Conservation (phyloP, 1,140 invertebrate genomes). For the Oncopodura yosiiana region DNA sequence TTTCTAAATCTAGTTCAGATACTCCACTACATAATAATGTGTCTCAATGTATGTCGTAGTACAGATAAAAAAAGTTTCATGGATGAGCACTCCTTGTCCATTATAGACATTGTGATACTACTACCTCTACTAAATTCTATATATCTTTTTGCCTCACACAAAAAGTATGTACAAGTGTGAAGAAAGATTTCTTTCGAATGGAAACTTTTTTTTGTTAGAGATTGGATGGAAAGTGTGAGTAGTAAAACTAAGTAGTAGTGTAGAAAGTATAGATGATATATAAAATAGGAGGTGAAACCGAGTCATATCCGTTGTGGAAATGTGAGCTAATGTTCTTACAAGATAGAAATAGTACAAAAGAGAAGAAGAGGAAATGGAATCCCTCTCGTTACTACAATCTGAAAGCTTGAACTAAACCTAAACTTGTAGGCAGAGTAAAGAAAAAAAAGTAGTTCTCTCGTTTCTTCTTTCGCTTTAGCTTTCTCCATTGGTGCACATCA, state of each 20-base stretch:
- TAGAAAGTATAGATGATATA: slow-evolving; percentile 8
- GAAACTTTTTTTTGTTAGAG: slow-evolving; percentile 25
- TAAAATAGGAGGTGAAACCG: slow-evolving; percentile 33
- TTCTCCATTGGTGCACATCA: no score
- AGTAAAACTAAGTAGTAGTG: not conserved
- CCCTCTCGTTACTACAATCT: slow-evolving; percentile 27
- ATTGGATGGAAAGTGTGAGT: slow-evolving; percentile 10
- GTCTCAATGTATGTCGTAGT: no score
- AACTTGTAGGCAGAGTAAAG: no score
- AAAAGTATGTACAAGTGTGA: slow-evolving; percentile 16
- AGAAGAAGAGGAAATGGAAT: slow-evolving; percentile 35
- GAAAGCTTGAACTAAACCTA: slow-evolving; percentile 19
- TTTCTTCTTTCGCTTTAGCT: no score
- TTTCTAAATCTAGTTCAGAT: no score
- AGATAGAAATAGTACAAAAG: slow-evolving; percentile 22
- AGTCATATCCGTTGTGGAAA: slow-evolving; percentile 34
- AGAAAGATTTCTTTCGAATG: slow-evolving; percentile 24
- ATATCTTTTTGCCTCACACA: no score
- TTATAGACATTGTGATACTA: no score
- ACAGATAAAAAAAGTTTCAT: no score
- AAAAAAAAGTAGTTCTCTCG: no score
- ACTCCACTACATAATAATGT: no score
- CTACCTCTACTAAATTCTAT: no score
- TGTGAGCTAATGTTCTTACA: slow-evolving; percentile 34
- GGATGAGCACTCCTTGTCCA: no score